Evolutionary conservation across 2,113 vertebrate species (phyloP), one percentile per base, ranked within the genome.

Genomic region (Psittacara wagleri): DNA sequence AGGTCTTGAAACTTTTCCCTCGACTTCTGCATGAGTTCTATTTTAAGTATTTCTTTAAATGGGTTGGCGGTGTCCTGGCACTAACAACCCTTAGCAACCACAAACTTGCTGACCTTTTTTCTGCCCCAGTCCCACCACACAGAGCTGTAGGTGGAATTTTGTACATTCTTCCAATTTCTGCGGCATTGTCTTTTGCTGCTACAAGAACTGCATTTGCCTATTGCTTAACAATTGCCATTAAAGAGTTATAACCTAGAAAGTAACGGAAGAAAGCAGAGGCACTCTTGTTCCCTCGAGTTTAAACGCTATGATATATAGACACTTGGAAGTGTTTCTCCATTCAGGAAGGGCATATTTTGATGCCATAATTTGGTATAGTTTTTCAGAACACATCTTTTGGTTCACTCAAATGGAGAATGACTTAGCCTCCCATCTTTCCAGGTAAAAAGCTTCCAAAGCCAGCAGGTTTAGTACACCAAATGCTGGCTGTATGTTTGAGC

Each of bases 81-180:
- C 61, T 43, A 20, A 35, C 17, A 94, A 28, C 3, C 25, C 43
- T 20, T 10, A 64, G 17, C 1, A 0, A 51, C 19, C 2, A 0
- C 66, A 74, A 80, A 72, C 33, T 84, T 25, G n/a, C 68, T 96
- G 94, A 94, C 90, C 28, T 90, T 39, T 24, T 63, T 86, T 78
- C 69, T 92, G 69, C 52, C 66, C 24, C 19, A 61, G 51, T 87
- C 83, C 69, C 66, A 93, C 94, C 46, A 84, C 88, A 83, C 55
- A 92, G 51, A 95, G 59, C 39, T 86, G 95, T 91, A 93, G 92
- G 94, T 72, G 94, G 96, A 88, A 95, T 95, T 96, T 62, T 66
- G 70, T n/a, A 88, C 95, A 94, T 97, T 97, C 95, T 81, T 97
- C 41, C 77, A 72, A 88, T 97, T 95, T 92, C 68, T 93, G 55